Conservation (phyloP, 2,113 vertebrate species). For the Sylvia atricapilla region DNA sequence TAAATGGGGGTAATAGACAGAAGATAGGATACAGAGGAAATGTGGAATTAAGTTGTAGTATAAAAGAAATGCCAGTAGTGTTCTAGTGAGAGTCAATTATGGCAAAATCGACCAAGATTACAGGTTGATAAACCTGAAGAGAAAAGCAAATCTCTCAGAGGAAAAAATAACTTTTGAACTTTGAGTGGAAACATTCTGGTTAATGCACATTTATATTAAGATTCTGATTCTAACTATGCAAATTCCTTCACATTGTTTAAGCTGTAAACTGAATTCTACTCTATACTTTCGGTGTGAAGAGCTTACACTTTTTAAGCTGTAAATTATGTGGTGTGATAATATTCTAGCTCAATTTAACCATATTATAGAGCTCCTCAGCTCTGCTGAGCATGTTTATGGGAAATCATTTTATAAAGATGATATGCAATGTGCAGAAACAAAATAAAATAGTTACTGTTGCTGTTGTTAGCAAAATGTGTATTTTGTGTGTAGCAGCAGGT, state of each 20-base stretch:
- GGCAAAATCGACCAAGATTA: background rate
- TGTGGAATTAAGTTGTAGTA: background rate
- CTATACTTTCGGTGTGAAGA: background rate
- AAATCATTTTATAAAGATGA: conserved; percentile 53
- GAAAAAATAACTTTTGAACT: background rate
- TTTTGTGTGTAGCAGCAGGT: background rate
- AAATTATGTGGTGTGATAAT: conserved; percentile 1
- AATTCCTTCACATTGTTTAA: background rate
- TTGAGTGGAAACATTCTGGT: background rate
- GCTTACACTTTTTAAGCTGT: background rate
- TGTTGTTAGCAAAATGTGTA: conserved; percentile 37
- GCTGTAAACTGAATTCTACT: background rate
- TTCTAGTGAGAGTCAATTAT: background rate
- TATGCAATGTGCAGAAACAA: conserved; percentile 55
- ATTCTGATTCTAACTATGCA: background rate
- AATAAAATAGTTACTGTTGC: conserved; percentile 31
- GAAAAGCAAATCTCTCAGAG: background rate
- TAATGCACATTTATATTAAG: background rate
- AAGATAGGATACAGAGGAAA: background rate
- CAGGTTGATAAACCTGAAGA: background rate
- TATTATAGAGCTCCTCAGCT: conserved; percentile 1
- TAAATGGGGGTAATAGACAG: background rate
- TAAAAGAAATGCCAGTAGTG: background rate
- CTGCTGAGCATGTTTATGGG: conserved; percentile 38
- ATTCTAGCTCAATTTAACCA: conserved; percentile 17